Percentiles rank a stretch among this genome's conserved stretches.
phyloP scores from a whole-genome alignment of 2,113 vertebrate genomes.

The Todiramphus chloris region DNA sequence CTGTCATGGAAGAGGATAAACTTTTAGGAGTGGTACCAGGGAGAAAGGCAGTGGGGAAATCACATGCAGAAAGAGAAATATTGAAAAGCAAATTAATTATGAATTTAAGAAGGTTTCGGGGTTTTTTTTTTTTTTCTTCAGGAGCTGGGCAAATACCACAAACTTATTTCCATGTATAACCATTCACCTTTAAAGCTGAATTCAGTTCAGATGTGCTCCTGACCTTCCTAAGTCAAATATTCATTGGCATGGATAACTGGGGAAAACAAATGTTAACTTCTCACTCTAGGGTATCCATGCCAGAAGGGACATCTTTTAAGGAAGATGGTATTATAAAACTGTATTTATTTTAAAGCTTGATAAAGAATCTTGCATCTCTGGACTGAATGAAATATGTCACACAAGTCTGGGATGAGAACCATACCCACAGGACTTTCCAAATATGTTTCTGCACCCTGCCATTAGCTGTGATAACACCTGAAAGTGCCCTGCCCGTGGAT shows the following conservation, averaged over 20 bases:
- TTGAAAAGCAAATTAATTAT: slow-evolving; percentile 3
- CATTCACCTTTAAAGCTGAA: background rate
- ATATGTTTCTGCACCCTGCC: background rate
- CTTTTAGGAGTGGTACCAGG: background rate
- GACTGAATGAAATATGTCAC: background rate
- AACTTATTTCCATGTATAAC: slow-evolving; percentile 31
- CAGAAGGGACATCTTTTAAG: background rate
- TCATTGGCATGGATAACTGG: background rate
- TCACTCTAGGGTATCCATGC: background rate
- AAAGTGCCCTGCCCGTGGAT: background rate
- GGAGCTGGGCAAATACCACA: slow-evolving; percentile 2
- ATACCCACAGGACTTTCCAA: background rate
- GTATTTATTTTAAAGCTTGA: background rate
- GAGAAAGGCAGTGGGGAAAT: background rate
- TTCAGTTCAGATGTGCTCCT: slow-evolving; percentile 21
- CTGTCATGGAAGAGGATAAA: slow-evolving; percentile 6
- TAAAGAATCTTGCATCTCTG: background rate
- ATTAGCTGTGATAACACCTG: background rate
- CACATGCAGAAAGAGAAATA: slow-evolving; percentile 10
- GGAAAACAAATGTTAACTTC: background rate
- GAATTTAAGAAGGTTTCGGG: background rate
- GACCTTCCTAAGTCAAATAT: background rate
- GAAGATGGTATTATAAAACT: background rate
- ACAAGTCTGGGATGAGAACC: background rate
- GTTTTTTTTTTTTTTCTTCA: background rate